Evolutionary conservation across 1,140 invertebrate genomes (phyloP), one percentile per base, ranked within the genome.

Genomic region (Globodera rostochiensis): DNA sequence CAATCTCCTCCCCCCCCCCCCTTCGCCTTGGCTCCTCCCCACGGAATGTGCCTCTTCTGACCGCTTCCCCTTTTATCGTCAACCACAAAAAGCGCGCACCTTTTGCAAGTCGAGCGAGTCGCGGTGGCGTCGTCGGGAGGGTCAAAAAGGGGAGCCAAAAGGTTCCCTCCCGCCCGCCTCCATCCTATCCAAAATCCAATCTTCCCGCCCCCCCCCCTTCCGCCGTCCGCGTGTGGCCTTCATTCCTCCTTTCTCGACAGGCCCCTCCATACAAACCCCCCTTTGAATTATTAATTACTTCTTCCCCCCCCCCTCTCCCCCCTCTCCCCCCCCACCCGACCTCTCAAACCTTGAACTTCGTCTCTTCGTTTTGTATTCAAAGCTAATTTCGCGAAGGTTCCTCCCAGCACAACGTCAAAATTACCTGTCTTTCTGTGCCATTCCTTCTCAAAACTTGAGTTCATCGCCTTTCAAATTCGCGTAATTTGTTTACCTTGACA

Each of bases 401-500:
- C 19, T 64, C 69, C 69, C 69, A 69, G 46, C 69, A 71, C 69
- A 71, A 71, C 69, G 36, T 21, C 69, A 71, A 71, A 71, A 71
- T 71, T 71, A 71, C 69, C 69, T 71, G 69, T 19, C 69, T 45
- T 71, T 47, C 36, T 15, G 69, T 71, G 69, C 69, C 69, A 71
- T 45, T 47, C 69, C 69, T 25, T 64, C 5, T 64, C 57, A 64
- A 64, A 64, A 64, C 57, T 64, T 64, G 57, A 64, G 57, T 64
- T 64, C 13, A 45, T 11, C 36, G 69, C 11, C 69, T 45, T 36
- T 4, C 69, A 71, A 71, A 71, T 71, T 36, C 69, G 69, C 66
- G 57, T 77, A 66, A 66, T 66, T 64, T 77, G 75, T 77, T 77
- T 77, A 67, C 75, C 75, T 77, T 77, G 75, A 77, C 75, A 50